A percentile compares a stretch with the other conserved stretches of the same genome.
Evolutionary conservation across 2,888 invertebrate species (phyloP).

Genomic region (Synanthedon myopaeformis): DNA sequence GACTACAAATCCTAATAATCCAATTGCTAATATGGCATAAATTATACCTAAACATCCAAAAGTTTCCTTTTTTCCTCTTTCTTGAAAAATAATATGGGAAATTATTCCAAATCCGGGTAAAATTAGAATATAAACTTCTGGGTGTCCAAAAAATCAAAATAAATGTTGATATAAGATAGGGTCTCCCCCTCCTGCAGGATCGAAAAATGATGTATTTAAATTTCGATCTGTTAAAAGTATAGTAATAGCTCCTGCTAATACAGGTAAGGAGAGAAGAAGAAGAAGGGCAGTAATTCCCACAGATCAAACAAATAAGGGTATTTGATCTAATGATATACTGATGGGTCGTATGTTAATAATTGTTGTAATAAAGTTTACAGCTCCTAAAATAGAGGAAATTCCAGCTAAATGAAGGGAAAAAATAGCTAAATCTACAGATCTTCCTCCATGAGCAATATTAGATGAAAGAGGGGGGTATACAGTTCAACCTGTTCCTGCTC

Average conservation of each 20-base stretch:
- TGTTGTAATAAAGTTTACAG: conserved; percentile 84
- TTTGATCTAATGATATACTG: conserved; percentile 72
- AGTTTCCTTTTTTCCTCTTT: conserved; percentile 80
- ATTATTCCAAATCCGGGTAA: conserved; percentile 85
- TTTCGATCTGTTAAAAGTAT: conserved; percentile 85
- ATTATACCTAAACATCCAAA: conserved; percentile 82
- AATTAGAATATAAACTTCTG: conserved; percentile 90
- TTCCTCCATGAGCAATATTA: conserved; percentile 73
- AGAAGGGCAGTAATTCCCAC: conserved; percentile 68
- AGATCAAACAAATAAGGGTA: conserved; percentile 81
- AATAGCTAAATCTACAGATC: conserved; percentile 81
- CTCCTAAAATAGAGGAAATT: conserved; percentile 79
- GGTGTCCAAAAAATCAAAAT: conserved; percentile 91
- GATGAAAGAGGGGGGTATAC: conserved; percentile 78
- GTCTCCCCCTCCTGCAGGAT: conserved; percentile 83
- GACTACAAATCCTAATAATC: conserved; percentile 84
- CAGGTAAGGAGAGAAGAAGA: conserved; percentile 77
- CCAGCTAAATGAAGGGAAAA: conserved; percentile 83
- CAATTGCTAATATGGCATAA: conserved; percentile 88
- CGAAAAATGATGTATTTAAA: conserved; percentile 85
- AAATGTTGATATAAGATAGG: conserved; percentile 85
- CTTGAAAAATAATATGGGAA: conserved; percentile 81
- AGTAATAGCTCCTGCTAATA: conserved; percentile 83
- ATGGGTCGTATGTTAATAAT: conserved; percentile 77
- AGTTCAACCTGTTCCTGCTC: conserved; percentile 84